phyloP scores from a whole-genome alignment of 1,140 invertebrate species.

The Ylistrum balloti region DNA sequence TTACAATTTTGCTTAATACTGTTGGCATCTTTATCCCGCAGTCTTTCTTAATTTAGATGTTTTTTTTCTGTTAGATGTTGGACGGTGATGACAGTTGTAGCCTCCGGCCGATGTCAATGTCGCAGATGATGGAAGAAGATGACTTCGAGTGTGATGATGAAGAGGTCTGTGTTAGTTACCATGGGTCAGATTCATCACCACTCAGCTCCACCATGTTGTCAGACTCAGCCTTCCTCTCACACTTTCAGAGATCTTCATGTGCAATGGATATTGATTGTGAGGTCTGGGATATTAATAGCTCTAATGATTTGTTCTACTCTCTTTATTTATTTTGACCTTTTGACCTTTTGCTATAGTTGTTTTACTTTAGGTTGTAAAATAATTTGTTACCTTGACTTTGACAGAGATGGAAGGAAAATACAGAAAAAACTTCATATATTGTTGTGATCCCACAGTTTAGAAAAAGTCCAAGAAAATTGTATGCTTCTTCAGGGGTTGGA shows the following conservation, averaged over 20 bases:
- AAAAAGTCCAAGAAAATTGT: no score
- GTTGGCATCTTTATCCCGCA: no score
- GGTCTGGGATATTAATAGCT: not conserved
- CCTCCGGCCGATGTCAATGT: conserved; percentile 43
- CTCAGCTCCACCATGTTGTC: conserved; percentile 43
- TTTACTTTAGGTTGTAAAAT: no score
- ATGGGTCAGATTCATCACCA: not conserved
- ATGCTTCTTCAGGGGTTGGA: no score
- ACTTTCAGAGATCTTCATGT: conserved; percentile 44
- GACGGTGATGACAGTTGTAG: not conserved
- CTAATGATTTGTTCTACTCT: not conserved
- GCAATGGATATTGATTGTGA: not conserved
- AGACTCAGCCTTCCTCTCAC: conserved; percentile 52
- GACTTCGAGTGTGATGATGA: conserved; percentile 60
- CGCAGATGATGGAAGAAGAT: conserved; percentile 58
- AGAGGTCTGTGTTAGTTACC: not conserved
- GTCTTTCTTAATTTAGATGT: no score
- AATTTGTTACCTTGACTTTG: no score
- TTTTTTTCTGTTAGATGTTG: not conserved
- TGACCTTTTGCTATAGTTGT: no score
- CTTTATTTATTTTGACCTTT: not conserved
- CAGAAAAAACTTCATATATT: no score
- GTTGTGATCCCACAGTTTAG: no score
- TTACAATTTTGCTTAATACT: no score
- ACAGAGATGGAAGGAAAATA: not conserved